These are phyloP conservation scores for Hermetia illucens DNA, from an alignment of 1,140 invertebrate species.

Conservation along the genomic window DNA sequence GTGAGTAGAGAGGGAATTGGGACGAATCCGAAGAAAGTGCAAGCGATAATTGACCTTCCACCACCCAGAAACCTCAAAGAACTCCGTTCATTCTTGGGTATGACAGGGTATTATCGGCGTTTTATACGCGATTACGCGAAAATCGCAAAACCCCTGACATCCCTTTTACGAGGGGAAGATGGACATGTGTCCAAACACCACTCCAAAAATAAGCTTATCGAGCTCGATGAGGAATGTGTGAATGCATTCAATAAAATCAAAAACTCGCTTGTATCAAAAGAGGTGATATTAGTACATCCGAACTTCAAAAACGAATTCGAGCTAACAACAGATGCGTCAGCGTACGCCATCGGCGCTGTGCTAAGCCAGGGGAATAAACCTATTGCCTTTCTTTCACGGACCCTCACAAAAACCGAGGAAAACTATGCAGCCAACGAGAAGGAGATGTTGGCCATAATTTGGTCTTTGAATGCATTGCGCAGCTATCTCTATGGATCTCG, in stretches of 20 bases:
- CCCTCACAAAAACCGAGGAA: too few relatives aligned
- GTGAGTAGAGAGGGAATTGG: constrained; percentile 6
- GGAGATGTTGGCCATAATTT: too few relatives aligned
- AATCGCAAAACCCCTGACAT: constrained; percentile 8
- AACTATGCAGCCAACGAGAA: too few relatives aligned
- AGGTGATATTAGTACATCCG: constrained; percentile 18
- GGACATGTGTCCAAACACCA: constrained; percentile 5
- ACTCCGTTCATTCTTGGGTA: constrained; percentile 9
- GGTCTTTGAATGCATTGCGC: too few relatives aligned
- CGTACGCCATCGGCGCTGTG: constrained; percentile 17
- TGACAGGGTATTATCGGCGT: constrained; percentile 8
- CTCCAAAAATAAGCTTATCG: constrained; percentile 5
- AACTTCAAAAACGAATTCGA: constrained; percentile 21
- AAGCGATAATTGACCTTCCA: constrained; percentile 10
- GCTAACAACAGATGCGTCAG: constrained; percentile 20
- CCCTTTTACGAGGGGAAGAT: constrained; percentile 6
- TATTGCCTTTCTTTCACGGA: constrained; percentile 7
- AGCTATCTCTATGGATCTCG: too few relatives aligned
- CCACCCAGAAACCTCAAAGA: constrained; percentile 3
- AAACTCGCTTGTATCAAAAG: constrained; percentile 24
- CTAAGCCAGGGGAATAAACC: constrained; percentile 16
- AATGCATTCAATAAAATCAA: constrained; percentile 28
- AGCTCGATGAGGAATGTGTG: constrained; percentile 8
- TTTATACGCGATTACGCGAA: constrained; percentile 8
- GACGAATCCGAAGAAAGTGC: constrained; percentile 11